A percentile compares a stretch with the other conserved stretches of the same genome.
These are phyloP conservation scores for Acleris literana DNA, from an alignment of 2,888 invertebrate genomes.

Conservation along the genomic window DNA sequence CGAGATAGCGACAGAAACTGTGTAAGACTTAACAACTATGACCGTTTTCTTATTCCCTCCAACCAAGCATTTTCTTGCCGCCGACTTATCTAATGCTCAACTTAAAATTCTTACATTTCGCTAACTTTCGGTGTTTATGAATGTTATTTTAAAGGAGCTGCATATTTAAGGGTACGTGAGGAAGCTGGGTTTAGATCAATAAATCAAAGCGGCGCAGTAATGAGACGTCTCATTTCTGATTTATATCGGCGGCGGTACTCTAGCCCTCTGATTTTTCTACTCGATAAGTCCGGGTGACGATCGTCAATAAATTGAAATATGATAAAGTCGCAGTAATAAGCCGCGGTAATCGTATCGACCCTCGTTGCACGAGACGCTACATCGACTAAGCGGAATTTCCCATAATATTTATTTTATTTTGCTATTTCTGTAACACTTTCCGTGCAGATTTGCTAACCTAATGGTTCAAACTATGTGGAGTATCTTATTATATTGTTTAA, in stretches of 20 bases:
- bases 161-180: conserved; percentile 30
- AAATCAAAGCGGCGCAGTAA: conserved; percentile 64
- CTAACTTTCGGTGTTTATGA: conserved; percentile 65
- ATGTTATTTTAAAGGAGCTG: conserved; percentile 48
- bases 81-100: conserved; percentile 79
- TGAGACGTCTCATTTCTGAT: conserved; percentile 78
- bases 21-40: conserved; percentile 84
- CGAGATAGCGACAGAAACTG: conserved; percentile 83
- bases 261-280: conserved; percentile 76
- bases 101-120: conserved; percentile 76
- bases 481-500: background rate
- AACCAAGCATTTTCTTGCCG: conserved; percentile 77
- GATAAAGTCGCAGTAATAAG: conserved; percentile 81
- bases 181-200: conserved; percentile 44
- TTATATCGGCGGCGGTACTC: conserved; percentile 63
- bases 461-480: background rate
- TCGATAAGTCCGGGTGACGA: conserved; percentile 79
- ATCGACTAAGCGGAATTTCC: conserved; percentile 53
- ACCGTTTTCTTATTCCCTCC: conserved; percentile 82
- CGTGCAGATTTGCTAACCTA: too few relatives aligned
- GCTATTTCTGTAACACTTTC: background rate
- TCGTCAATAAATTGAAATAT: conserved; percentile 81
- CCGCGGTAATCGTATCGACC: conserved; percentile 71
- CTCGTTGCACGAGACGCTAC: conserved; percentile 54
- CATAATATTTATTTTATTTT: conserved; percentile 40